Evolutionary conservation across 2,888 invertebrate species (phyloP).

Genomic region (Habroteleia sp.): DNA sequence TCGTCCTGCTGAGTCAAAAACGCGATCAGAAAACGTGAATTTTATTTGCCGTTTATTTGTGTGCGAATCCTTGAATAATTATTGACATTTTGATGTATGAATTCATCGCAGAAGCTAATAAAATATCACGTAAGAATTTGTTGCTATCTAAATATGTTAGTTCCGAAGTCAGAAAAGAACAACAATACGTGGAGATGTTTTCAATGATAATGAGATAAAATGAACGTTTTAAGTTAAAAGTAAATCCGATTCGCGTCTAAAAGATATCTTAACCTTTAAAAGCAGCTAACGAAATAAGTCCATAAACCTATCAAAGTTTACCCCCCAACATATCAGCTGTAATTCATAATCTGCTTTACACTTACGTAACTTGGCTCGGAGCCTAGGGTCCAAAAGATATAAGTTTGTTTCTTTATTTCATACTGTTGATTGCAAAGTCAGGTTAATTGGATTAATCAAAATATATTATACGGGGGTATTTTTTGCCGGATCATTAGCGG

Average conservation of each 20-base stretch:
- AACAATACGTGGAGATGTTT: too few relatives aligned
- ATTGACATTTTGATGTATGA: constrained; percentile 5
- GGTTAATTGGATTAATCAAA: constrained; percentile 60
- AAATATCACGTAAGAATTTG: too few relatives aligned
- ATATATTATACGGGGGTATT: constrained; percentile 53
- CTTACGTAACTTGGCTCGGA: constrained; percentile 2
- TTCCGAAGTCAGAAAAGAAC: too few relatives aligned
- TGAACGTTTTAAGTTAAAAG: too few relatives aligned
- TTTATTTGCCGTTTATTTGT: constrained; percentile 29
- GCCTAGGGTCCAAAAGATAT: neutral
- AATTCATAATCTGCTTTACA: constrained; percentile 16
- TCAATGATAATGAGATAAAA: too few relatives aligned
- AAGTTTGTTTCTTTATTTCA: constrained; percentile 16
- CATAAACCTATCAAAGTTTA: too few relatives aligned
- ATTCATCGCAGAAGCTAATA: too few relatives aligned
- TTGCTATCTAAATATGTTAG: too few relatives aligned
- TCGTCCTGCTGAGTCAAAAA: constrained; percentile 18
- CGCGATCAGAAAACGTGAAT: too few relatives aligned
- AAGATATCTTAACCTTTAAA: too few relatives aligned
- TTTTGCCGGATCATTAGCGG: constrained; percentile 62
- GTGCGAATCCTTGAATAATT: constrained; percentile 29
- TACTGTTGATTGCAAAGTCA: constrained; percentile 46
- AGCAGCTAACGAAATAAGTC: too few relatives aligned
- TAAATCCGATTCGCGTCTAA: too few relatives aligned
- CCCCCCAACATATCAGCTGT: neutral